Conservation (phyloP, 2,113 vertebrate genomes). For the Microcebus griseorufus region DNA sequence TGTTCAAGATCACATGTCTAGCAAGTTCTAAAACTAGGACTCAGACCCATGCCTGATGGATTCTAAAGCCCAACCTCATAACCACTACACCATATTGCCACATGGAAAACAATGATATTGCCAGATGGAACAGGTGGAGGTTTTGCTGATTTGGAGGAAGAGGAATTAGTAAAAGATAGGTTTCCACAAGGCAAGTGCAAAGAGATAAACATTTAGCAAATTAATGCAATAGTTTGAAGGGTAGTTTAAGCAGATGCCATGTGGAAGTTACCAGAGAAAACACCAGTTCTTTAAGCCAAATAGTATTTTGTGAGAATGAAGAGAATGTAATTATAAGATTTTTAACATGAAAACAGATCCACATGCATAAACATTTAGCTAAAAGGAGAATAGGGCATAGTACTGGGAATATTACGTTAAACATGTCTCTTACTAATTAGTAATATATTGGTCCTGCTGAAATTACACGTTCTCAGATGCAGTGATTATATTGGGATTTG, state of each 20-base stretch:
- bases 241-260: conserved; percentile 67
- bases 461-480: conserved; percentile 43
- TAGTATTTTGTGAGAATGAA: conserved; percentile 67
- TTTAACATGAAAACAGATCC: conserved; percentile 72
- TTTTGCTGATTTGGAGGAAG: conserved; percentile 47
- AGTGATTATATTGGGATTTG: conserved; percentile 31
- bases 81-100: neutral
- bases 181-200: conserved; percentile 68
- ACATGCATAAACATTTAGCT: conserved; percentile 64
- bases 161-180: conserved; percentile 56
- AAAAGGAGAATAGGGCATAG: conserved; percentile 53
- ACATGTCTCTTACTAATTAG: conserved; percentile 62
- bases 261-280: conserved; percentile 71
- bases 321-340: conserved; percentile 72
- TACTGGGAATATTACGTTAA: conserved; percentile 48
- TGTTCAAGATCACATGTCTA: neutral
- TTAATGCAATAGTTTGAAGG: conserved; percentile 68
- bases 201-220: conserved; percentile 71
- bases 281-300: conserved; percentile 73
- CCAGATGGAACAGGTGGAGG: conserved; percentile 56
- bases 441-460: conserved; percentile 52
- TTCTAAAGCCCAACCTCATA: neutral
- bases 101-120: neutral
- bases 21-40: conserved; percentile 3
- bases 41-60: neutral